Evolutionary conservation across 2,797 vertebrate genomes (phyloP).

Genomic region (Premnoplex brunnescens): DNA sequence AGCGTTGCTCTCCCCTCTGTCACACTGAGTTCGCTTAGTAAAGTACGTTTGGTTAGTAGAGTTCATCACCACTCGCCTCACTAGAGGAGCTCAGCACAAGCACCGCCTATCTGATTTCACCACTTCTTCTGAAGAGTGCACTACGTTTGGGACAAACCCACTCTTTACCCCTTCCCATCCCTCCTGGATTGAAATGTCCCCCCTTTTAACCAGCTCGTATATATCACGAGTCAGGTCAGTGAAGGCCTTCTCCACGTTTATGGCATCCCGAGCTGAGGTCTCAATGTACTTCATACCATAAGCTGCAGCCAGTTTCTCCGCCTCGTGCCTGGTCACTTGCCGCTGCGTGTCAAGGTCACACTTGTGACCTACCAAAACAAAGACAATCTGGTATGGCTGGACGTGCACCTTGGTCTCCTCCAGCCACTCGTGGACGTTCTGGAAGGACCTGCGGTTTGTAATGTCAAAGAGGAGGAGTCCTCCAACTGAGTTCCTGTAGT

Average conservation of each 20-base stretch:
- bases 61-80: slow-evolving; percentile 50
- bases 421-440: slow-evolving; percentile 98
- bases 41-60: slow-evolving; percentile 66
- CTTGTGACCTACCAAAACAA: slow-evolving; percentile 96
- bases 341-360: slow-evolving; percentile 94
- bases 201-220: slow-evolving; percentile 93
- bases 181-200: slow-evolving; percentile 96
- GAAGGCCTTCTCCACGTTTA: slow-evolving; percentile 98
- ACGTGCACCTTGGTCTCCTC: slow-evolving; percentile 96
- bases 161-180: slow-evolving; percentile 99
- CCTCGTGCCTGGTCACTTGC: slow-evolving; percentile 93
- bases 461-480: slow-evolving; percentile 97
- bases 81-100: slow-evolving; percentile 87
- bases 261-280: slow-evolving; percentile 95
- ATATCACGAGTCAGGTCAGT: slow-evolving; percentile 97
- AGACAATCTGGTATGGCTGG: slow-evolving; percentile 97
- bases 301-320: slow-evolving; percentile 91
- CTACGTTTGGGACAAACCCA: slow-evolving; percentile 95
- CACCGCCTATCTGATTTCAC: slow-evolving; percentile 96
- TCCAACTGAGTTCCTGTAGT: slow-evolving; percentile 99
- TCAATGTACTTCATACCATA: slow-evolving; percentile 98
- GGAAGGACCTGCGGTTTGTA: slow-evolving; percentile 97
- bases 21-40: slow-evolving; percentile 69
- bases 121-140: slow-evolving; percentile 98
- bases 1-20: slow-evolving; percentile 14